Percentiles rank a stretch among this genome's conserved stretches.
These are phyloP conservation scores for Lycocorax pyrrhopterus DNA, from an alignment of 2,113 vertebrate species.

Conservation along the genomic window DNA sequence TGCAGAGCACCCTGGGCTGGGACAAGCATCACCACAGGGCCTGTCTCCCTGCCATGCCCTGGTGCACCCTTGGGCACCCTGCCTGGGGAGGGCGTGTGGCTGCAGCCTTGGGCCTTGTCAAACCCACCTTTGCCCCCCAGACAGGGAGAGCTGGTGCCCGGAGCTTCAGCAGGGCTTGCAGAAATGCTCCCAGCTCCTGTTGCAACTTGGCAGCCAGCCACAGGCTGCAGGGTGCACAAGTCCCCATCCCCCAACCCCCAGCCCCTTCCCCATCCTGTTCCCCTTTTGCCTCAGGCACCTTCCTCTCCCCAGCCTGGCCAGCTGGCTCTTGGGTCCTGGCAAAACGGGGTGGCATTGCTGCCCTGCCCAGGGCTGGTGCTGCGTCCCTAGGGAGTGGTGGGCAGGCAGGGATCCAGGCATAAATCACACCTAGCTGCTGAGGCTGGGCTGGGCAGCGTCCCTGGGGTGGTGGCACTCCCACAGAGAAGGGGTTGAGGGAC, in stretches of 20 bases:
- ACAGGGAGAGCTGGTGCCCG: fast-evolving
- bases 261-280: not conserved
- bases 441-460: not conserved
- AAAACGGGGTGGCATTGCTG: not conserved
- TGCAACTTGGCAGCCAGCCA: not conserved
- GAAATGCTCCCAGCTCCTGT: not conserved
- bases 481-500: not conserved
- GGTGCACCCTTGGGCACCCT: not conserved
- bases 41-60: not conserved
- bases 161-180: not conserved
- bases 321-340: not conserved
- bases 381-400: fast-evolving
- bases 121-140: not conserved
- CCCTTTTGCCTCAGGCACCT: not conserved
- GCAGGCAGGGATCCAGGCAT: not conserved
- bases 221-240: fast-evolving
- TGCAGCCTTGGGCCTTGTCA: not conserved
- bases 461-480: not conserved
- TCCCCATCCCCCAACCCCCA: not conserved
- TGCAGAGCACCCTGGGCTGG: not conserved
- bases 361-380: fast-evolving
- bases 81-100: not conserved
- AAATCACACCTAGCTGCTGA: not conserved
- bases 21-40: not conserved
- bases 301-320: fast-evolving